These are phyloP conservation scores for Paramuricea clavata DNA, from an alignment of 92 coral and sea anemone genomes.

Conservation along the genomic window DNA sequence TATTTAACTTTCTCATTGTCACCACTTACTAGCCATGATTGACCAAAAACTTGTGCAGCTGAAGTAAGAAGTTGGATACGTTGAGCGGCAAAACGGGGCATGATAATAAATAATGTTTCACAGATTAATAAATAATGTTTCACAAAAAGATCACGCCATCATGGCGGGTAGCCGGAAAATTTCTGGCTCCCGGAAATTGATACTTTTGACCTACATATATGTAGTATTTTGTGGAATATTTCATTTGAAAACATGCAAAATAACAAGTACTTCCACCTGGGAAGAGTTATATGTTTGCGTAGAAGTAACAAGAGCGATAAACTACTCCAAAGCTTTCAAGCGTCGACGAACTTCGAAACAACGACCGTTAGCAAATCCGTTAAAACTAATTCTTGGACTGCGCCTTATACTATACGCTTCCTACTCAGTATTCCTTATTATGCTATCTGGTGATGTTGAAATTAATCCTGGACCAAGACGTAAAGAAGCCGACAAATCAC, in stretches of 20 bases:
- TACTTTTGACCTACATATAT: conserved; percentile 29
- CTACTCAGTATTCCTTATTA: neutral
- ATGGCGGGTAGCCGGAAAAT: conserved; percentile 13
- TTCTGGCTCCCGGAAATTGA: conserved; percentile 11
- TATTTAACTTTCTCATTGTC: no score
- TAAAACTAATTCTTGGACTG: neutral
- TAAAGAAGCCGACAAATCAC: neutral
- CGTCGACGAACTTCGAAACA: conserved; percentile 7
- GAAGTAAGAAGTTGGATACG: no score
- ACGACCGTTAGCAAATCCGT: conserved; percentile 7
- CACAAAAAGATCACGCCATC: no score
- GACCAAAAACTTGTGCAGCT: no score
- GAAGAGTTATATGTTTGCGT: conserved; percentile 1
- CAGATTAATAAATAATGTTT: no score
- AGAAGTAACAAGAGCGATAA: neutral
- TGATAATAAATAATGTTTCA: no score
- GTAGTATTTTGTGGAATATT: conserved; percentile 21
- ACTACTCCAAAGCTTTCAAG: neutral
- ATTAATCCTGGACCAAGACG: neutral
- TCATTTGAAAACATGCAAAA: neutral
- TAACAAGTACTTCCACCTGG: neutral
- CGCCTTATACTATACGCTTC: neutral
- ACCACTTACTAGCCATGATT: no score
- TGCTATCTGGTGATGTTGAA: no score
- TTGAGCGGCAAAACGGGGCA: no score